These are phyloP conservation scores for Platycercus adscitus DNA, from an alignment of 2,113 vertebrate species.

Conservation along the genomic window DNA sequence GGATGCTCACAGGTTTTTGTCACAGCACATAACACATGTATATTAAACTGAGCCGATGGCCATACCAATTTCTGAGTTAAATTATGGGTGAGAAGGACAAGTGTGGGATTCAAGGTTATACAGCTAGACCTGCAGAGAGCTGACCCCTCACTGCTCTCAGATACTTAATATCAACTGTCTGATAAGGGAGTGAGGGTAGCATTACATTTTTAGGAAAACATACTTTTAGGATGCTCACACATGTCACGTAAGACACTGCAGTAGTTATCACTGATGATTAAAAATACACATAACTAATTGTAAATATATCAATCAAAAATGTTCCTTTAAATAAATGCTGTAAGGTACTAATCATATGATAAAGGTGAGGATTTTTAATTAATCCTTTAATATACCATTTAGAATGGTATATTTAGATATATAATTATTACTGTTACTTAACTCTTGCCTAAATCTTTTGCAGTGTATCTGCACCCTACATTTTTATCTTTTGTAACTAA, in stretches of 20 bases:
- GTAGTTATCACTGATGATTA: not conserved
- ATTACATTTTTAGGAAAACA: not conserved
- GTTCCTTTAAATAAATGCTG: not conserved
- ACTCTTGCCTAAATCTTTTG: not conserved
- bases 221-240: not conserved
- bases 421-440: not conserved
- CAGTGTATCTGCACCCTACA: not conserved
- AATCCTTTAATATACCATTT: not conserved
- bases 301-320: not conserved
- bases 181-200: not conserved
- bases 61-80: not conserved
- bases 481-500: not conserved
- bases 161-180: not conserved
- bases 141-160: not conserved
- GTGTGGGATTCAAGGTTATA: not conserved
- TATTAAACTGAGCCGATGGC: not conserved
- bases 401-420: not conserved
- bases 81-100: not conserved
- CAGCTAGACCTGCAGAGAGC: not conserved
- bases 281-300: not conserved
- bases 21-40: not conserved
- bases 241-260: not conserved
- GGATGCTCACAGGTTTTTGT: not conserved
- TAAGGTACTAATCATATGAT: not conserved
- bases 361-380: not conserved